Base-by-base conservation (phyloP, 2,888 invertebrate species). In the Strigamia maritima region DNA sequence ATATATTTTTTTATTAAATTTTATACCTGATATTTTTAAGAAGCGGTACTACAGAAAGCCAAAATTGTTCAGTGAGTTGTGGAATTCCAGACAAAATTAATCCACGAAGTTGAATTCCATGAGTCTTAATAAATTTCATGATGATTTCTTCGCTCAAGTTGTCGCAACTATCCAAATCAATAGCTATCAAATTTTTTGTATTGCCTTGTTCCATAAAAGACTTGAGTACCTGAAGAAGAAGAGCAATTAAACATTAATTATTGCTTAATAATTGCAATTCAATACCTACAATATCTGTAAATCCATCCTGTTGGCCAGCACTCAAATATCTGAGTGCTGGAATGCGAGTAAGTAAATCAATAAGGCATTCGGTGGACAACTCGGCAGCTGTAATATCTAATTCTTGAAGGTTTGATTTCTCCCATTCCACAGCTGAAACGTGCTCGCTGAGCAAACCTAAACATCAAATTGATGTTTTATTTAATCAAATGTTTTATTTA, bases 371-470 rank as follows among this genome's bases (percentile, higher is more conserved):
- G 0, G 95, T 92, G 1, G 94, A 93, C 80, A 99, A 87, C 86
- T 99, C 98, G 0, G 98, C 99, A 1, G 96, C 99, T 0, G 97
- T 96, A 79, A 99, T 93, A 84, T 99, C 99, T 82, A 99, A 86
- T 87, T 99, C 99, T 85, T 94, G 94, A 79, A 99, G 87, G 16
- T 84, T 82, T 1, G 95, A 94, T 86, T 97, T 96, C 86, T 99
- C 98, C 99, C 99, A 99, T 84, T 98, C 98, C 10, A 97, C 97
- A 85, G 93, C 93, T 92, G 94, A 94, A 80, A 99, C 92, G 86
- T 94, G 90, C 83, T 97, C 95, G 82, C 95, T 95, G 85, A 93
- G 93, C 10, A 99, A 89, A 86, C 91, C 96, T 95, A 35, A 35
- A 26, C 19, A 75, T 3, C 28, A 19, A 19, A n/a, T n/a, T n/a